Evolutionary conservation across 2,797 vertebrate species (phyloP), one percentile per base, ranked within the genome.

Genomic region (Sebastes aleutianus): DNA sequence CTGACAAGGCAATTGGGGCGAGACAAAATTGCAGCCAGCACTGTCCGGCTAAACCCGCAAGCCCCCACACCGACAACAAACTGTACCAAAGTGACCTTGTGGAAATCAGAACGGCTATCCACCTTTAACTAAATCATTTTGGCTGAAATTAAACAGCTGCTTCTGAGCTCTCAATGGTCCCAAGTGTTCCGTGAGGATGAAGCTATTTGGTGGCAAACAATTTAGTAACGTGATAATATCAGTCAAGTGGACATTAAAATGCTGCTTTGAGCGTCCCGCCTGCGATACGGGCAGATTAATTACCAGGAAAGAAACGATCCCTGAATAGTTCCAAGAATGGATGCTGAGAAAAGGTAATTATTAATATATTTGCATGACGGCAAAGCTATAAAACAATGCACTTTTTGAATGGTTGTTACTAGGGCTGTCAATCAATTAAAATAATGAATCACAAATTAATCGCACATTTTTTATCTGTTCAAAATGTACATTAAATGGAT

Each of bases 1-100:
- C 95, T 92, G 94, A 96, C 96, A 96, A 96, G 95, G 96, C 97
- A 97, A 97, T 95, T 96, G 96, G 96, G 96, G 97, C 95, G 95
- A 95, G 95, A 96, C 94, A 95, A 97, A 97, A 97, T 93, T 53
- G 94, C 94, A 95, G n/a, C 70, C 22, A 91, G 66, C 76, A 67
- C 72, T 85, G 90, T 87, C 86, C 88, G 13, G 80, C 67, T 65
- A 54, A 73, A 86, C 66, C 61, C 6, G 50, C 4, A 32, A 54
- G 70, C 72, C 59, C 69, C 59, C 24, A 4, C n/a, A 10, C 72
- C 29, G 79, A 77, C 50, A 57, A 8, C 43, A 47, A 11, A n/a
- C 20, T 39, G 71, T 18, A 57, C 31, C 9, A n/a, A 67, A 29
- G 50, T 67, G 63, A 39, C 76, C 68, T 78, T 74, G 73, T 27